Base-by-base conservation (phyloP, 2,797 vertebrate species). In the Morus bassanus region DNA sequence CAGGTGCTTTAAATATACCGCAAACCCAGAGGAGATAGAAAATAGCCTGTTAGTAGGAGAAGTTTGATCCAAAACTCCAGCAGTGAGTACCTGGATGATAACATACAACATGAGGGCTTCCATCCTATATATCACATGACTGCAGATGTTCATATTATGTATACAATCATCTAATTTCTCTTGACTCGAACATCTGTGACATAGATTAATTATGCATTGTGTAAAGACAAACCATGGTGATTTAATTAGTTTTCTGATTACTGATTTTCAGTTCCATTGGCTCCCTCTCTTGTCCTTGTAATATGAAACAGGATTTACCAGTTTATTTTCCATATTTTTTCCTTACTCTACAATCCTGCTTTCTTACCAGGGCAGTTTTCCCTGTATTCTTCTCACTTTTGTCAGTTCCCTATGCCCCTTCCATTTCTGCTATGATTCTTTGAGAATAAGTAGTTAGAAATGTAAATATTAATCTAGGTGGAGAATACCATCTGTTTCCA, bases 221-320 rank as follows among this genome's bases (percentile, higher is more conserved):
- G 82, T 81, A 91, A 95, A 95, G 95, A 95, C 82, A 96, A 95
- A 96, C 61, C 9, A 0, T 93, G 73, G 57, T 85, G 93, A 92
- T 96, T 97, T 97, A 97, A 96, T 95, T 96, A 96, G 87, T 87
- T 94, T 89, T 95, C 84, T 95, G 95, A 93, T 96, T 97, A 87
- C 86, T 88, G 94, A 88, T 95, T 94, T 95, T 84, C 72, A 75
- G 57, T 92, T 91, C 85, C 78, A 96, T 89, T 96, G 92, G 81
- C 86, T 93, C 61, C 21, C 68, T 93, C 45, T 91, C 89, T 95
- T 88, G 78, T 78, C 69, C 85, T 92, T 93, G 85, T 80, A 92
- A 54, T 68, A 88, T 50, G 83, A 91, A 93, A 85, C 57, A 72
- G 91, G 84, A 92, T 88, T 87, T 87, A 46, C 28, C 69, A 46